Evolutionary conservation across 2,797 vertebrate species (phyloP), one percentile per base, ranked within the genome.

Genomic region (Hoplostethus atlanticus): DNA sequence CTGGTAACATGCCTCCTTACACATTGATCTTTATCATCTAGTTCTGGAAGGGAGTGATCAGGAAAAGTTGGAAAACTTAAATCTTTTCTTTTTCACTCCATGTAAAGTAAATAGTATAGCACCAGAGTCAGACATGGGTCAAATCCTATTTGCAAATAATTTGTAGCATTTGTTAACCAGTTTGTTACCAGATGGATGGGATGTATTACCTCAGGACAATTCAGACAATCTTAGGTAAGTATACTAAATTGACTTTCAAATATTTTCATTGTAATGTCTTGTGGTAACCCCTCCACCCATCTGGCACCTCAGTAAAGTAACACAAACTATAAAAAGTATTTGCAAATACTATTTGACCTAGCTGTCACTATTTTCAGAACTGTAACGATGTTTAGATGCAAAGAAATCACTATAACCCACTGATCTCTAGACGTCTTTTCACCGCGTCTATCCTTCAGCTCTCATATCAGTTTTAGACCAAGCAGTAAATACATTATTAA

Each of bases 1-100:
- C 28, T 13, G 55, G 55, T 72, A 80, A 73, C 87, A 90, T 87
- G 87, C 88, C 63, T 34, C 64, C 61, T 73, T 48, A 60, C 42
- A 72, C n/a, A 17, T 75, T 42, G 25, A 38, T 60, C 9, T 56
- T 13, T 13, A 25, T 42, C n/a, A 47, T 66, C 15, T 58, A 10
- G 28, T 25, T 66, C 25, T 71, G 65, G 80, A 74, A 30, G 40
- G 7, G 47, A 60, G 28, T 5, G 51, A 12, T 46, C n/a, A 13
- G 56, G 15, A 68, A 13, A 31, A 36, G 64, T 51, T 6, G 38
- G 30, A 53, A 0, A 38, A 51, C 54, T 67, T 72, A 36, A 79
- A 68, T 47, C 59, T 66, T 51, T 25, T 12, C 56, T 40, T 58
- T 30, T 9, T 7, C 46, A 73, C 34, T 38, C 9, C 38, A 2